Percentiles rank a stretch among this genome's conserved stretches.
Evolutionary conservation across 2,888 invertebrate genomes (phyloP).

Genomic region (Blastobasis adustella): DNA sequence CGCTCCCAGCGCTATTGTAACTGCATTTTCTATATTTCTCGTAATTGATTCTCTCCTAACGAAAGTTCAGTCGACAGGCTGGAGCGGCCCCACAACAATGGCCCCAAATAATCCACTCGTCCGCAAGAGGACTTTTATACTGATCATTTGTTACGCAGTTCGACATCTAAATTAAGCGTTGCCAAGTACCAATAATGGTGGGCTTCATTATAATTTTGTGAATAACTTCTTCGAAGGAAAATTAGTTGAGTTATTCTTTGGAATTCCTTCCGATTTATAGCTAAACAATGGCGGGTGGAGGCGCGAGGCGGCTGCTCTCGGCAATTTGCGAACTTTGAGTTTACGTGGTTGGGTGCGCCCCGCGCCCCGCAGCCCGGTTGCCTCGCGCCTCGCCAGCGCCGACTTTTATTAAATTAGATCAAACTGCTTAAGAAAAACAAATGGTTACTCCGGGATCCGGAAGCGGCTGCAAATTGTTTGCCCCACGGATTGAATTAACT

Average conservation of each 20-base stretch:
- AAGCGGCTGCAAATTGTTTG: background rate
- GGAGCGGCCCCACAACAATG: too few relatives aligned
- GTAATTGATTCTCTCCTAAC: too few relatives aligned
- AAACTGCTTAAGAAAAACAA: slow-evolving; percentile 3
- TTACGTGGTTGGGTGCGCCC: slow-evolving; percentile 25
- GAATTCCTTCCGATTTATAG: slow-evolving; percentile 47
- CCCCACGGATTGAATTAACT: background rate
- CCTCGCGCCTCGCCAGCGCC: slow-evolving; percentile 2
- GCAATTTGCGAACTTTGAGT: slow-evolving; percentile 39
- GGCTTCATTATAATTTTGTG: slow-evolving; percentile 36
- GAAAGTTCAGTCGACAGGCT: too few relatives aligned
- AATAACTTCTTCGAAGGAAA: slow-evolving; percentile 29
- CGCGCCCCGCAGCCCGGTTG: slow-evolving; percentile 1
- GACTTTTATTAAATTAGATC: slow-evolving; percentile 7
- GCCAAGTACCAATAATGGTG: slow-evolving; percentile 21
- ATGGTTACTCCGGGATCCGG: background rate
- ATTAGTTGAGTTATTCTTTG: slow-evolving; percentile 30
- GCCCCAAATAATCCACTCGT: too few relatives aligned
- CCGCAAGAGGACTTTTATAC: too few relatives aligned
- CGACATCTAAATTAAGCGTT: background rate
- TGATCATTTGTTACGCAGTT: too few relatives aligned
- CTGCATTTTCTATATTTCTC: too few relatives aligned
- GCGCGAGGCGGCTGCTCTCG: slow-evolving; percentile 14
- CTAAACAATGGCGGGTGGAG: slow-evolving; percentile 36
- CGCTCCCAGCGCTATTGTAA: slow-evolving; percentile 11